Evolutionary conservation across 1,140 invertebrate species (phyloP).

Genomic region (Rhopalosiphum maidis): DNA sequence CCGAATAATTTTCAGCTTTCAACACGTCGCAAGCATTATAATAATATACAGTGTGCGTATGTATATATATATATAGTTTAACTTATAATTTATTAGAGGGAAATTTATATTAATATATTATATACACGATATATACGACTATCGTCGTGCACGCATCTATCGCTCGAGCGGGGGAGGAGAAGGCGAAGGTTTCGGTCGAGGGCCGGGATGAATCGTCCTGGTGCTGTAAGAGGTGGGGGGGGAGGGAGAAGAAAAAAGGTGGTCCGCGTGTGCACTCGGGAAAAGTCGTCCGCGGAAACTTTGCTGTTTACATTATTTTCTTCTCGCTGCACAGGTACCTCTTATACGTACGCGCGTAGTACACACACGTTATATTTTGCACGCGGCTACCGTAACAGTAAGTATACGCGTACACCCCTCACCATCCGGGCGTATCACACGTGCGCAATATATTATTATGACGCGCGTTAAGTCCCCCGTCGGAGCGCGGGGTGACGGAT

Average conservation of each 20-base stretch:
- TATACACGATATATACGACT: background rate
- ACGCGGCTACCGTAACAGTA: background rate
- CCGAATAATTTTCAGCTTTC: constrained; percentile 13
- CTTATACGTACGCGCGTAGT: background rate
- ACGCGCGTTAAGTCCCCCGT: background rate
- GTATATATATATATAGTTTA: background rate
- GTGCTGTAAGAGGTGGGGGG: too few relatives aligned
- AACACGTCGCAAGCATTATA: background rate
- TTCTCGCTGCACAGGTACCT: background rate
- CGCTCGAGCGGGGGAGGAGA: background rate
- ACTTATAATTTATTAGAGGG: background rate
- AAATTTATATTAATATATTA: background rate
- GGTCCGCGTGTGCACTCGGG: background rate
- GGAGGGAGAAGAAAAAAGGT: background rate
- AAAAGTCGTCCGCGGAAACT: background rate
- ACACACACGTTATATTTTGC: too few relatives aligned
- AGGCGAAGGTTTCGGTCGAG: background rate
- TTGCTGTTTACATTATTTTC: constrained; percentile 1
- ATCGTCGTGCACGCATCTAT: background rate
- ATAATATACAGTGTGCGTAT: background rate
- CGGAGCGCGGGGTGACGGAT: constrained; percentile 8
- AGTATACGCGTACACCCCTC: background rate
- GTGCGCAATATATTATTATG: background rate
- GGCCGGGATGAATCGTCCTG: background rate
- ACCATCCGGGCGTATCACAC: background rate